Evolutionary conservation across 2,797 vertebrate genomes (phyloP), one percentile per base, ranked within the genome.

Genomic region (Hypotaenidia okinawae): DNA sequence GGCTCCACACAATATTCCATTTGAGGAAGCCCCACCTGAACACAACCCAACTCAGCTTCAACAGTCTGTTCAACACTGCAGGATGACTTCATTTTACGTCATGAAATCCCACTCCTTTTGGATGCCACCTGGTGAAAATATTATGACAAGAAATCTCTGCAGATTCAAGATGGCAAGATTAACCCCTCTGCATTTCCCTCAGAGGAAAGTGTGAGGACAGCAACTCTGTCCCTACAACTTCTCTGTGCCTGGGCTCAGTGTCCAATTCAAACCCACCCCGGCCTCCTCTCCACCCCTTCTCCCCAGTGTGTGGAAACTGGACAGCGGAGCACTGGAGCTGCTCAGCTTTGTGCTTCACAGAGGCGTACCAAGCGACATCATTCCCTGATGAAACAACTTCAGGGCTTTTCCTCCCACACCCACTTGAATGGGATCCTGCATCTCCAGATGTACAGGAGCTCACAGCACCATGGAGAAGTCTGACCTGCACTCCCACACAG

Each of bases 301-400:
- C 45, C 28, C 16, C 59, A 54, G 0, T 0, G 0, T 10, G 16
- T 19, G 5, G 10, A 54, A 72, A 86, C 9, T 52, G 45, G 69
- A 30, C 73, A 18, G 72, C 80, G 47, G 52, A 91, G 16, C 63
- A 73, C n/a, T 0, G 1, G 39, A 59, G 51, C 51, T 19, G 9
- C 23, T 11, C 59, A 59, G 67, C 64, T 79, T n/a, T 41, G 51
- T 41, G 21, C 73, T 23, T 21, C 4, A 3, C 5, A 1, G 30
- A 88, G 6, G 8, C 23, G 3, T 49, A 69, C 27, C 24, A 32
- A 80, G 23, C 0, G 1, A 27, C 35, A 47, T 1, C 2, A 0
- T 5, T 57, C 45, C 54, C 58, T 64, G 37, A 16, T 33, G 49
- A 84, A 78, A 61, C 23, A 90, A n/a, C n/a, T 62, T 62, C 83